Conservation (phyloP, 2,113 vertebrate species). For the Chionodraco myersi region DNA sequence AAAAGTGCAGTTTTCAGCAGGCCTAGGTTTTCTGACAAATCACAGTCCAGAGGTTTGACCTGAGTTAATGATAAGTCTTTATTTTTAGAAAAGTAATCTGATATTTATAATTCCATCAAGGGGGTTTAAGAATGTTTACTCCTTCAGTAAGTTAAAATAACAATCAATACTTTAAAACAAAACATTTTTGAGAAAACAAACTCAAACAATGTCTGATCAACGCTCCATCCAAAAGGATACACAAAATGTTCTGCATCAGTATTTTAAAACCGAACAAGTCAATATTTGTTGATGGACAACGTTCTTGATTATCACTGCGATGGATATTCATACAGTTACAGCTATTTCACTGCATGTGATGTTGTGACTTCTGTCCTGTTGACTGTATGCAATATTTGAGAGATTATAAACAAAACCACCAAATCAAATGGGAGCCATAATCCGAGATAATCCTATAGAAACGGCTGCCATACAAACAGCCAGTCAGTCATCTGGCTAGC, state of each 20-base stretch:
- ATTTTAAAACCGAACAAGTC: neutral
- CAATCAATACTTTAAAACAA: neutral
- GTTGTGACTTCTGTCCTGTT: conserved; percentile 19
- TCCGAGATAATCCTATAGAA: conserved; percentile 72
- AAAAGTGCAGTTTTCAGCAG: neutral
- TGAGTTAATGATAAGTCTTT: neutral
- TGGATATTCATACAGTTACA: no score
- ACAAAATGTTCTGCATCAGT: neutral
- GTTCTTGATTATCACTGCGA: no score
- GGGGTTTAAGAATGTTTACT: neutral
- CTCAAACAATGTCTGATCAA: neutral
- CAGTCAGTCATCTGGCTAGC: conserved; percentile 51
- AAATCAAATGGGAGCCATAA: conserved; percentile 66
- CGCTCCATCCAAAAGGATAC: neutral
- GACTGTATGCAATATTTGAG: conserved; percentile 45
- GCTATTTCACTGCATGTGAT: neutral
- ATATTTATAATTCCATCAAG: neutral
- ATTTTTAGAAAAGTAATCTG: neutral
- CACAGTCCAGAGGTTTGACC: neutral
- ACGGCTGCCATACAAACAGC: conserved; percentile 39
- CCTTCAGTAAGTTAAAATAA: neutral
- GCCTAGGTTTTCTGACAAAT: neutral
- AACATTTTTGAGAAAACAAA: neutral
- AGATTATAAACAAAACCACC: conserved; percentile 54
- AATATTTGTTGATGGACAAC: neutral